Percentiles rank a stretch among this genome's conserved stretches.
Evolutionary conservation across 2,888 invertebrate genomes (phyloP).

Genomic region (Petrolisthes manimaculis): DNA sequence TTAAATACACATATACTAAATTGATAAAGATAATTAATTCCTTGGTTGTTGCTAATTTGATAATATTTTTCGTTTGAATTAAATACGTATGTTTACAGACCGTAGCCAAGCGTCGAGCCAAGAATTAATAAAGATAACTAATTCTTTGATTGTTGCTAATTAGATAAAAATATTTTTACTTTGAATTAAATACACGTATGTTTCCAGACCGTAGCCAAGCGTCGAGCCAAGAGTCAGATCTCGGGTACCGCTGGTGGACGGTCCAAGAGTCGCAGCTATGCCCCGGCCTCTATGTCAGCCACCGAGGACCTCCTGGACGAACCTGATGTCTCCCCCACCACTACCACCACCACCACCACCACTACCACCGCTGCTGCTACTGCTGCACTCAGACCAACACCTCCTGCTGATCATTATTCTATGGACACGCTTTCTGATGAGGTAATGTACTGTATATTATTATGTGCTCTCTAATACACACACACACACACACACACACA

Average conservation of each 20-base stretch:
- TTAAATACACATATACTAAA: no score
- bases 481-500: no score
- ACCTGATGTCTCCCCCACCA: conserved; percentile 59
- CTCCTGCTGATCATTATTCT: conserved; percentile 54
- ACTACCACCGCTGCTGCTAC: conserved; percentile 58
- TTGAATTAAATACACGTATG: not conserved
- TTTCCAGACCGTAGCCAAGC: conserved; percentile 62
- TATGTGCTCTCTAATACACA: no score
- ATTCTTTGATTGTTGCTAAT: not conserved
- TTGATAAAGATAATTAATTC: no score
- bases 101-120: no score
- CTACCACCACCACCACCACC: conserved; percentile 61
- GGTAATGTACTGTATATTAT: conserved; percentile 36
- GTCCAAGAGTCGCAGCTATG: conserved; percentile 66
- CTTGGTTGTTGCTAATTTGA: no score
- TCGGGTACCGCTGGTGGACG: conserved; percentile 64
- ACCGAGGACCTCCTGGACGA: conserved; percentile 59
- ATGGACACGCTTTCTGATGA: conserved; percentile 62
- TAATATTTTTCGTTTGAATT: no score
- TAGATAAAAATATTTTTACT: not conserved
- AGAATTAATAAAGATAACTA: not conserved
- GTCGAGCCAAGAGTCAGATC: conserved; percentile 65
- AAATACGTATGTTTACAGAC: no score
- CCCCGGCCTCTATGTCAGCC: conserved; percentile 61
- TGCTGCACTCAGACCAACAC: conserved; percentile 49